A percentile compares a stretch with the other conserved stretches of the same genome.
Conservation (phyloP, 2,113 vertebrate species). For the Triplophysa tibetana region DNA sequence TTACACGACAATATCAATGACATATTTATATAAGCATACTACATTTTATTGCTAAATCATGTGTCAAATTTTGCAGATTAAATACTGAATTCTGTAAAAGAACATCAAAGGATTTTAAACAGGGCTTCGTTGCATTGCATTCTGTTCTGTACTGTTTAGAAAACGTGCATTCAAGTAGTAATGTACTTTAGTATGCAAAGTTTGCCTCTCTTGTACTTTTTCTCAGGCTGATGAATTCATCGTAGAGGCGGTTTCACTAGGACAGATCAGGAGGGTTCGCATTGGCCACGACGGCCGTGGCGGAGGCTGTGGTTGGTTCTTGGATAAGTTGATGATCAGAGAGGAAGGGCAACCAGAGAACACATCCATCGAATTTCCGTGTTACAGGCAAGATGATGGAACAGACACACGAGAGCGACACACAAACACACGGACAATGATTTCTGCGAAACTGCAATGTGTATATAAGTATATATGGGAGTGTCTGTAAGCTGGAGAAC, state of each 20-base stretch:
- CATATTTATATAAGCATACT: no score
- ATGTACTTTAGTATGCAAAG: no score
- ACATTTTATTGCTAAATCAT: no score
- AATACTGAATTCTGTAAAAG: no score
- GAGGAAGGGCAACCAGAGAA: slow-evolving; percentile 92
- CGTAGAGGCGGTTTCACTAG: slow-evolving; percentile 85
- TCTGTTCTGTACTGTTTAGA: no score
- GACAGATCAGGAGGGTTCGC: slow-evolving; percentile 84
- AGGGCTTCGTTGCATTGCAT: no score
- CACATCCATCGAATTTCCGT: slow-evolving; percentile 87
- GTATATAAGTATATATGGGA: not conserved
- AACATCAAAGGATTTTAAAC: no score
- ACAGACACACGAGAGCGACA: not conserved
- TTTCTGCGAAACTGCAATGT: not conserved
- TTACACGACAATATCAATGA: no score
- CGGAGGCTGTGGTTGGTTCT: slow-evolving; percentile 91
- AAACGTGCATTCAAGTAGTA: no score
- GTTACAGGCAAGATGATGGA: slow-evolving; percentile 80
- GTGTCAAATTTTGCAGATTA: no score
- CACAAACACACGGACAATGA: not conserved
- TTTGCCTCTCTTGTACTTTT: not conserved
- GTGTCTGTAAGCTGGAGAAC: slow-evolving; percentile 1
- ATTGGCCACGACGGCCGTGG: slow-evolving; percentile 92
- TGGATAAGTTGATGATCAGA: slow-evolving; percentile 92
- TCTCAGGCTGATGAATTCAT: slow-evolving; percentile 91